Percentiles rank a stretch among this genome's conserved stretches.
These are phyloP conservation scores for Pomatorhinus ruficollis DNA, from an alignment of 2,113 vertebrate genomes.

Conservation along the genomic window DNA sequence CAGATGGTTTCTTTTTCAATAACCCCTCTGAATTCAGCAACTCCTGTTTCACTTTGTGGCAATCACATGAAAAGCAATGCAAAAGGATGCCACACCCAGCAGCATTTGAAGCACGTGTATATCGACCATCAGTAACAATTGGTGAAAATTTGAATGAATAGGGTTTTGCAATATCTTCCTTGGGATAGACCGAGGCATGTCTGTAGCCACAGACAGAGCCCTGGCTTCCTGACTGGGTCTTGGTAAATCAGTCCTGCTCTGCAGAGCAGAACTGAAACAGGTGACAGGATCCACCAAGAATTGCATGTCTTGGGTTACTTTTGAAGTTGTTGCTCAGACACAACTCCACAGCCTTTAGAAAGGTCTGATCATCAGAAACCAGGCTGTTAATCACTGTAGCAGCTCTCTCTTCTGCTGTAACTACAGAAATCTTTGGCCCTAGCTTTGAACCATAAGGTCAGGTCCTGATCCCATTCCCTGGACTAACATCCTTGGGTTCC, in stretches of 20 bases:
- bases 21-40: background rate
- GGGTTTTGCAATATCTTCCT: background rate
- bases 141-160: background rate
- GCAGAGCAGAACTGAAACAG: background rate
- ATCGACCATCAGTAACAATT: background rate
- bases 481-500: background rate
- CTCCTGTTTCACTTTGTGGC: background rate
- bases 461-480: background rate
- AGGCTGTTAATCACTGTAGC: background rate
- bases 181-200: background rate
- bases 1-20: background rate
- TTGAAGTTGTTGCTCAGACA: background rate
- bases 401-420: background rate
- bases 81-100: background rate
- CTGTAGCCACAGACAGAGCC: background rate
- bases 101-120: background rate
- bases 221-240: fast-evolving
- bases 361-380: background rate
- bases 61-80: background rate
- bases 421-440: background rate
- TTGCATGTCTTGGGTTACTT: background rate
- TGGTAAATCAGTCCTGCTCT: background rate
- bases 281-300: background rate
- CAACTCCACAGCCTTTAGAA: background rate
- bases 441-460: background rate